These are phyloP conservation scores for Calliphora vomitoria DNA, from an alignment of 2,888 invertebrate species.

Conservation along the genomic window DNA sequence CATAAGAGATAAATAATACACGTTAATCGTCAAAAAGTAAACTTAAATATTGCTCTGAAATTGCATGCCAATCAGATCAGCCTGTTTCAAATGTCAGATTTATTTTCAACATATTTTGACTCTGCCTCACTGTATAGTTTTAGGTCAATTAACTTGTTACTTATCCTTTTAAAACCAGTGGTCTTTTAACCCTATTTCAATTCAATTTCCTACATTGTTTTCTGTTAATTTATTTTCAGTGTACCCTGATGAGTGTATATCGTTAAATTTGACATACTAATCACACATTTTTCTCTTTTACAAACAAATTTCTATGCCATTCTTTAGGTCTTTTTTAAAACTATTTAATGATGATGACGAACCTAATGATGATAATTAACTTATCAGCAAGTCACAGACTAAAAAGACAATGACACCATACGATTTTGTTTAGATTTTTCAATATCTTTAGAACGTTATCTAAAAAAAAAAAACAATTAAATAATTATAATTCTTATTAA, in stretches of 20 bases:
- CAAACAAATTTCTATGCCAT: not conserved
- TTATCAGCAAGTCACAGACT: not conserved
- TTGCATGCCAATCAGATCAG: too few species aligned
- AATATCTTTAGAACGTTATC: not conserved
- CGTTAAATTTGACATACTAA: not conserved
- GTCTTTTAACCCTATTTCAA: too few species aligned
- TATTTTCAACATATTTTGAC: too few species aligned
- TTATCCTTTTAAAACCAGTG: too few species aligned
- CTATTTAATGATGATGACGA: not conserved
- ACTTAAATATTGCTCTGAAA: too few species aligned
- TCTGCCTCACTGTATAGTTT: too few species aligned
- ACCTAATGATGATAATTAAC: not conserved
- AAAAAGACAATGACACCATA: not conserved
- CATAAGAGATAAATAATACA: too few species aligned
- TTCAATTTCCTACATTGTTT: not conserved
- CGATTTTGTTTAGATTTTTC: not conserved
- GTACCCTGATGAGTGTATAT: not conserved
- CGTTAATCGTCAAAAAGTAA: too few species aligned
- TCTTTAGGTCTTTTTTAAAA: not conserved
- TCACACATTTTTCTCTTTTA: not conserved
- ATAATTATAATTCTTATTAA: conserved; percentile 7
- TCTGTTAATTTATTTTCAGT: not conserved
- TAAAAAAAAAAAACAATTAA: not conserved
- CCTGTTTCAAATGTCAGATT: too few species aligned
- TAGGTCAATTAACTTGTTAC: too few species aligned